Conservation (phyloP, 2,113 vertebrate species). For the Hirundichthys speculiger region DNA sequence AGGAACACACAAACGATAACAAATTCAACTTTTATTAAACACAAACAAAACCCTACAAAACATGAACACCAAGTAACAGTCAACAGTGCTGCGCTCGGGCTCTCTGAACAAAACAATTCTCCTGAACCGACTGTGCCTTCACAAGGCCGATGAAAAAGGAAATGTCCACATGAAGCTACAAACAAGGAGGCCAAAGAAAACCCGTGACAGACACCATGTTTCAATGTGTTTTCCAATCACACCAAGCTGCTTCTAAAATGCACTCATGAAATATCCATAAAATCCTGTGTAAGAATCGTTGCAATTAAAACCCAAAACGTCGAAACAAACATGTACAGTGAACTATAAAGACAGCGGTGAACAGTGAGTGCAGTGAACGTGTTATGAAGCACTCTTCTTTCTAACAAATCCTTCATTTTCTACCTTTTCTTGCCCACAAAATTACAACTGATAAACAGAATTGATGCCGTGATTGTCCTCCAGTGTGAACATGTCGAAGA, state of each 20-base stretch:
- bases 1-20: slow-evolving; percentile 18
- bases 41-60: slow-evolving; percentile 26
- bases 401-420: slow-evolving; percentile 36
- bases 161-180: not conserved
- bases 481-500: slow-evolving; percentile 11
- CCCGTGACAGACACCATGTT: slow-evolving; percentile 20
- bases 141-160: slow-evolving; percentile 10
- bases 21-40: slow-evolving; percentile 53
- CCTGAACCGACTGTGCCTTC: slow-evolving; percentile 23
- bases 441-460: slow-evolving; percentile 42
- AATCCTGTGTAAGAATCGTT: slow-evolving; percentile 20
- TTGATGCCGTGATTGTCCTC: slow-evolving; percentile 52
- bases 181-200: slow-evolving; percentile 21
- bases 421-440: not conserved
- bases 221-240: slow-evolving; percentile 21
- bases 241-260: slow-evolving; percentile 20
- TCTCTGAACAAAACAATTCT: slow-evolving; percentile 42
- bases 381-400: slow-evolving; percentile 16
- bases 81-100: slow-evolving; percentile 33
- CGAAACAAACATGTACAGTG: slow-evolving; percentile 11
- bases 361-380: no score
- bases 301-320: slow-evolving; percentile 21
- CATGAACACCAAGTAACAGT: slow-evolving; percentile 13
- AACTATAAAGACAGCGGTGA: slow-evolving; percentile 27
- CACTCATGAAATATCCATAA: slow-evolving; percentile 24